Evolutionary conservation across 2,888 invertebrate species (phyloP).

Genomic region (Drosophila algonquin): DNA sequence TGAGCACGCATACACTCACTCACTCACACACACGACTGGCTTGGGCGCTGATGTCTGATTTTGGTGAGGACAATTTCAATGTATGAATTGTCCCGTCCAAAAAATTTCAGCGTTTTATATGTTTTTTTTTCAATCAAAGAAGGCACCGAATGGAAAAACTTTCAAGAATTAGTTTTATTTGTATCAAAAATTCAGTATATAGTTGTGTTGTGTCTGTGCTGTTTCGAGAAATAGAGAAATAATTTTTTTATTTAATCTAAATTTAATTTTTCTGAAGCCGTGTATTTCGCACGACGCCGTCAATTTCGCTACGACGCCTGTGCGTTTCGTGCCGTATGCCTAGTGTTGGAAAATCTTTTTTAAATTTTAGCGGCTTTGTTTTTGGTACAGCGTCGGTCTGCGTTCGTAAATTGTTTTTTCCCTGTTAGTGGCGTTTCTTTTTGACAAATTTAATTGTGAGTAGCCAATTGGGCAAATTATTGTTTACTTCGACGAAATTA

Average conservation of each 20-base stretch:
- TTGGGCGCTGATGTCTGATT: too few relatives aligned
- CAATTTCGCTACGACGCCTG: slow-evolving; percentile 36
- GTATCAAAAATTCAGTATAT: not conserved
- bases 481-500: not conserved
- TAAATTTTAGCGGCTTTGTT: slow-evolving; percentile 69
- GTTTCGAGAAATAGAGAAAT: not conserved
- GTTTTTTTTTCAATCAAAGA: not conserved
- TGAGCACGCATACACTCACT: too few relatives aligned
- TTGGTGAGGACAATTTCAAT: too few relatives aligned
- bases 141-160: not conserved
- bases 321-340: slow-evolving; percentile 22
- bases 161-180: not conserved
- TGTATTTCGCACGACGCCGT: slow-evolving; percentile 11
- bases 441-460: not conserved
- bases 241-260: not conserved
- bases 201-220: not conserved
- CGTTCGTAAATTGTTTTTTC: slow-evolving; percentile 1
- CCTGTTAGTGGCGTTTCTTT: not conserved
- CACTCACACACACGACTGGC: too few relatives aligned
- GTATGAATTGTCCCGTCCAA: too few relatives aligned
- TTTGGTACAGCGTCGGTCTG: slow-evolving; percentile 62
- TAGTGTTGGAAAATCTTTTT: slow-evolving; percentile 67
- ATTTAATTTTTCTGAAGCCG: slow-evolving; percentile 23
- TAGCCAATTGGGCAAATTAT: not conserved
- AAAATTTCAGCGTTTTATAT: too few relatives aligned